A percentile compares a stretch with the other conserved stretches of the same genome.
Conservation (phyloP, 2,113 vertebrate species). For the Serinus canaria region DNA sequence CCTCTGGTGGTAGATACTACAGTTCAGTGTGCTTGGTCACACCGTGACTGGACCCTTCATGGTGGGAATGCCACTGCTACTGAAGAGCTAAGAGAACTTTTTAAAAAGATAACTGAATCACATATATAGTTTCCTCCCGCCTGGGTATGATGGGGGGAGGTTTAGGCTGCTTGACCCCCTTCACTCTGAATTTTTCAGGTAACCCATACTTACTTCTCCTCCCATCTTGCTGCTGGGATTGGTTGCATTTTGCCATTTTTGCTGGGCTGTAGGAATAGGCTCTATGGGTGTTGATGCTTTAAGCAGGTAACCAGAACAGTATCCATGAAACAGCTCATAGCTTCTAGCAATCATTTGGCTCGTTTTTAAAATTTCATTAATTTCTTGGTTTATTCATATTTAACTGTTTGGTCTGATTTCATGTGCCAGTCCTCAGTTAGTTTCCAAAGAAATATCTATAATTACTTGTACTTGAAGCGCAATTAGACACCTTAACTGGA, state of each 20-base stretch:
- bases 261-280: not conserved
- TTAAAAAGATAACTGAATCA: not conserved
- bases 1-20: not conserved
- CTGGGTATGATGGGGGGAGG: not conserved
- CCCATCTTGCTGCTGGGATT: not conserved
- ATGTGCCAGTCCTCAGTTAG: not conserved
- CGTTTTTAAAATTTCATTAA: conserved; percentile 3
- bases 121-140: not conserved
- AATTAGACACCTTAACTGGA: not conserved
- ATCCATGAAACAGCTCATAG: not conserved
- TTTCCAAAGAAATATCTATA: conserved; percentile 10
- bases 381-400: conserved; percentile 33
- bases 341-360: conserved; percentile 36
- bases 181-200: not conserved
- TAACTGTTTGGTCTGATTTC: conserved; percentile 49
- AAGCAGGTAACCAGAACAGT: conserved; percentile 19
- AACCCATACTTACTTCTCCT: not conserved
- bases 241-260: not conserved
- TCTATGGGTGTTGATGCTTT: not conserved
- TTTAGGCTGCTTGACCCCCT: not conserved
- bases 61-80: not conserved
- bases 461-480: conserved; percentile 5
- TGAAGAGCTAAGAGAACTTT: not conserved
- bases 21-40: not conserved
- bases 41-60: not conserved